phyloP scores from a whole-genome alignment of 1,140 invertebrate genomes.

The silkworm (Bombyx mori) region DNA sequence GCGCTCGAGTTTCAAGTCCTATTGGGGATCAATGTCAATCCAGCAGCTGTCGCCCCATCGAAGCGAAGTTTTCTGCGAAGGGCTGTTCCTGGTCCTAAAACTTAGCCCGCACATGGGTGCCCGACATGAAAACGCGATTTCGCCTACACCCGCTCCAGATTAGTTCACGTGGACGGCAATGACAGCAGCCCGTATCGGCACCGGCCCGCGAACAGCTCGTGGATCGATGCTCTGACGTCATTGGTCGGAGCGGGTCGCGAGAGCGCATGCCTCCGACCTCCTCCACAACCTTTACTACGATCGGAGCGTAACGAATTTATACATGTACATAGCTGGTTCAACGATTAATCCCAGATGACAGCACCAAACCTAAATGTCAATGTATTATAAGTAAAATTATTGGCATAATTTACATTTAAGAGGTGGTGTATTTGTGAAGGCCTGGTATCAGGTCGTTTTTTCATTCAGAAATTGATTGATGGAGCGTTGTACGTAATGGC shows the following conservation, averaged over 20 bases:
- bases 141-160: slow-evolving; percentile 18
- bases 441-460: slow-evolving; percentile 26
- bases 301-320: neutral
- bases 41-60: slow-evolving; percentile 93
- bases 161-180: slow-evolving; percentile 38
- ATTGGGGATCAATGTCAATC: too few relatives aligned
- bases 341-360: neutral
- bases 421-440: slow-evolving; percentile 9
- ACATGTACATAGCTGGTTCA: neutral
- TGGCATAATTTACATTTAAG: neutral
- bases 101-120: slow-evolving; percentile 92
- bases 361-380: neutral
- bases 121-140: slow-evolving; percentile 17
- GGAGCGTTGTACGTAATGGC: slow-evolving; percentile 12
- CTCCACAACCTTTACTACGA: slow-evolving; percentile 20
- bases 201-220: slow-evolving; percentile 24
- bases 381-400: neutral
- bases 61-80: slow-evolving; percentile 94
- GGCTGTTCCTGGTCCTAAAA: slow-evolving; percentile 94
- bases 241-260: slow-evolving; percentile 23
- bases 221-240: slow-evolving; percentile 56
- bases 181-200: slow-evolving; percentile 29
- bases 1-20: slow-evolving; percentile 56
- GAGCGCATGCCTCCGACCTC: slow-evolving; percentile 32
- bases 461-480: slow-evolving; percentile 62